These are phyloP conservation scores for Troides helena DNA, from an alignment of 2,888 invertebrate genomes.

Conservation along the genomic window DNA sequence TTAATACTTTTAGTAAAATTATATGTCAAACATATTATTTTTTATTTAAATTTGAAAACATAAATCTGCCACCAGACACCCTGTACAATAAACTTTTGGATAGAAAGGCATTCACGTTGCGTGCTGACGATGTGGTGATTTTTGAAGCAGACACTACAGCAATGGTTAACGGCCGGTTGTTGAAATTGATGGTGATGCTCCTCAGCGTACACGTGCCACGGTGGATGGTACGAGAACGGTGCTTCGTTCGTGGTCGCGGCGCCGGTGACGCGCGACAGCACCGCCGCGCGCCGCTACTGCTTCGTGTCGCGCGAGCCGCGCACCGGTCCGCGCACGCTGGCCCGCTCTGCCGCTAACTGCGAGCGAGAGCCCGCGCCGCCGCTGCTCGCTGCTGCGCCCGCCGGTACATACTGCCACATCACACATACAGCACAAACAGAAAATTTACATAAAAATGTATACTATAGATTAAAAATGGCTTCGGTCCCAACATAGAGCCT, in stretches of 20 bases:
- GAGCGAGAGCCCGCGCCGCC: slow-evolving; percentile 74
- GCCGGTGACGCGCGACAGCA: slow-evolving; percentile 84
- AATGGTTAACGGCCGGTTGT: no score
- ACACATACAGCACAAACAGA: not conserved
- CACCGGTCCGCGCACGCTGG: slow-evolving; percentile 63
- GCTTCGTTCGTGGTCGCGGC: slow-evolving; percentile 92
- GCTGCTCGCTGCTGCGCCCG: slow-evolving; percentile 84
- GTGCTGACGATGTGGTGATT: no score
- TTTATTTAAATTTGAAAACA: no score
- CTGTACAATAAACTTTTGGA: no score
- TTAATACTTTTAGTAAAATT: no score
- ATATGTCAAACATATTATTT: no score
- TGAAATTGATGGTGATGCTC: no score
- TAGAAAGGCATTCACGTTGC: no score
- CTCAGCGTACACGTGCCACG: slow-evolving; percentile 93
- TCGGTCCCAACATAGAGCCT: not conserved
- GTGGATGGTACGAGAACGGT: slow-evolving; percentile 92
- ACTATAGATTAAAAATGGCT: not conserved
- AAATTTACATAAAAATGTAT: no score
- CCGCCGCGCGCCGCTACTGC: slow-evolving; percentile 86
- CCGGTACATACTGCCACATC: not conserved
- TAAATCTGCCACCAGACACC: no score
- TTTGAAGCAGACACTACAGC: no score
- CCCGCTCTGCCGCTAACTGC: slow-evolving; percentile 83
- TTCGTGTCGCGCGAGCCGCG: slow-evolving; percentile 86